Base-by-base conservation (phyloP, 2,888 invertebrate genomes). In the Epirrhoe alternata region DNA sequence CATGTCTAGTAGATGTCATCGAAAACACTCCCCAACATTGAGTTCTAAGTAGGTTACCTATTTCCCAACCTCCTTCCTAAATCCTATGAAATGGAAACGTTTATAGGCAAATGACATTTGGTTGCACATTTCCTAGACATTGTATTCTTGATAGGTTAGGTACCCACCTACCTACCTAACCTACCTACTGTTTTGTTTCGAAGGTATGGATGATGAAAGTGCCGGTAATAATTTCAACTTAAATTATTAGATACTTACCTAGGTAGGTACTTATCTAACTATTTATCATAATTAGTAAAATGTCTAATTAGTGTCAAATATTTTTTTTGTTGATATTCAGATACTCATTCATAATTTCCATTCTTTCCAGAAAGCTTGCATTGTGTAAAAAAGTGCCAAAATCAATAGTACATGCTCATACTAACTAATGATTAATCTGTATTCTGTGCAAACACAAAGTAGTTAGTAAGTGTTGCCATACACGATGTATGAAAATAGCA, bases 371-470 rank as follows among this genome's bases (percentile, higher is more conserved):
- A 42, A 38, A 12, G 12, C 38, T 42, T 12, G 38, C 38, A 12
- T 42, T 42, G 38, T 42, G 38, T 24, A 42, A 42, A 12, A 42
- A 42, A 42, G 38, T 42, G 38, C 38, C 31, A 31, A 50, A 50
- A 50, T 50, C 49, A 24, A 50, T 50, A 50, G 7, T 12, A 50
- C 24, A 50, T n/a, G 5, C 24, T 24, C 14, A 17, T 50, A 50
- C 38, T 1, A 42, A 42, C 38, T 12, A 10, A 42, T 12, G 0
- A 12, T 12, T 42, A 42, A 42, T 42, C 38, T 42, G 38, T 42
- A 42, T 12, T 42, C 38, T 42, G 38, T 42, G 38, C 12, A 10
- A 12, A 12, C 2, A 42, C 12, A 42, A 42, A 42, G 38, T 12
- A 42, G 49, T 50, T 50, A 4, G n/a, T 8, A 8, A 6, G 49